Evolutionary conservation across 1,140 invertebrate genomes (phyloP), one percentile per base, ranked within the genome.

Genomic region (Megathymus violae): DNA sequence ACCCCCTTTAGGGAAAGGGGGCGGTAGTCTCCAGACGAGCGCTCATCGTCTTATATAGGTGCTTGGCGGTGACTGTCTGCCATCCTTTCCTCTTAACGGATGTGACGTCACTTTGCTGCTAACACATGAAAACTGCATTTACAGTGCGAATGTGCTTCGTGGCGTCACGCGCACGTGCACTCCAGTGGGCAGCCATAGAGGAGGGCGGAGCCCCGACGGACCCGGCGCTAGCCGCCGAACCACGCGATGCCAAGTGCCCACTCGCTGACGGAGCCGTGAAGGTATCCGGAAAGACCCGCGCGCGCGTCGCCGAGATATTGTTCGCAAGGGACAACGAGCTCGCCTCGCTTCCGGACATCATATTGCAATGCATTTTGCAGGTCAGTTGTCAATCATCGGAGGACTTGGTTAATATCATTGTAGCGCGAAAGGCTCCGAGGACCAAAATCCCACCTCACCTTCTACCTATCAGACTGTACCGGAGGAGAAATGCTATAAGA

Each of bases 121-220:
- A n/a, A n/a, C n/a, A n/a, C n/a, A n/a, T n/a, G n/a, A n/a, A n/a
- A n/a, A n/a, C n/a, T n/a, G n/a, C n/a, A n/a, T 13, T 14, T 41
- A 7, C 63, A 85, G 84, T 85, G 40, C 83, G 85, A 34, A 76
- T 80, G 5, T 87, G 82, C 59, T 85, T 89, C 74, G 84, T 86
- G 54, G 66, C 76, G n/a, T 6, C 31, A 0, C 64, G 70, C 7
- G n/a, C 14, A 17, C 34, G 27, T 4, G 62, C 62, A 14, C 27
- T 25, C 16, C 17, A 9, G 10, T 56, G 59, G 58, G 44, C 4
- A 54, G 19, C n/a, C 67, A 67, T 1, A 58, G 47, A 31, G 41
- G 27, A 31, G 65, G 38, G 34, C 70, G 46, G 64, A 61, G 9
- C 62, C 54, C 75, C 74, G 76, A 62, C 40, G 11, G 3, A 3